A percentile compares a stretch with the other conserved stretches of the same genome.
Evolutionary conservation across 2,113 vertebrate species (phyloP).

Genomic region (Notothenia coriiceps): DNA sequence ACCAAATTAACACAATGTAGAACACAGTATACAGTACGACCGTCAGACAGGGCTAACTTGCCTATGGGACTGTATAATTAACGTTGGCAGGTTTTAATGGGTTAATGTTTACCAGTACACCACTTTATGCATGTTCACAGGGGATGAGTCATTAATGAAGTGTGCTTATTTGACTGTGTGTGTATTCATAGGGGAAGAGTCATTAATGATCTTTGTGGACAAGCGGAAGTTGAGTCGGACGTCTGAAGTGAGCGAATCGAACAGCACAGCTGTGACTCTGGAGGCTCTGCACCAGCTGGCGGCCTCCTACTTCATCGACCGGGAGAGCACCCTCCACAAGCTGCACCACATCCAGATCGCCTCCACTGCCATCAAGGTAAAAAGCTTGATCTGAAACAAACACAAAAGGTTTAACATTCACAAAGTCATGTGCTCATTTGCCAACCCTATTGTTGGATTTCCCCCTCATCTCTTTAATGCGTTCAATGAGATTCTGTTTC

Average conservation of each 20-base stretch:
- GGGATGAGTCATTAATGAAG: constrained; percentile 4
- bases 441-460: neutral
- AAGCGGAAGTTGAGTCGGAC: constrained; percentile 85
- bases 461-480: constrained; percentile 2
- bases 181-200: constrained; percentile 83
- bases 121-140: neutral
- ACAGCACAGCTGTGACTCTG: constrained; percentile 85
- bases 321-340: constrained; percentile 87
- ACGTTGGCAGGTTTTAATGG: neutral
- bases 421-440: neutral
- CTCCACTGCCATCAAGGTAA: constrained; percentile 88
- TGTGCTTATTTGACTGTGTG: constrained; percentile 1
- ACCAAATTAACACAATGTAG: neutral
- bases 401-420: neutral
- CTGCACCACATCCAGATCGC: constrained; percentile 89
- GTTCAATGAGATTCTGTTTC: constrained; percentile 23
- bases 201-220: constrained; percentile 89
- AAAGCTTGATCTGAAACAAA: neutral
- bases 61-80: neutral
- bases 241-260: constrained; percentile 79
- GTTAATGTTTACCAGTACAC: constrained; percentile 20
- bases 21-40: neutral
- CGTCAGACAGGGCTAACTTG: neutral
- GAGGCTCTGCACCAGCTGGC: constrained; percentile 88
- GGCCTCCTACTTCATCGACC: constrained; percentile 88